Evolutionary conservation across 2,113 vertebrate species (phyloP).

Genomic region (Elaphurus davidianus): DNA sequence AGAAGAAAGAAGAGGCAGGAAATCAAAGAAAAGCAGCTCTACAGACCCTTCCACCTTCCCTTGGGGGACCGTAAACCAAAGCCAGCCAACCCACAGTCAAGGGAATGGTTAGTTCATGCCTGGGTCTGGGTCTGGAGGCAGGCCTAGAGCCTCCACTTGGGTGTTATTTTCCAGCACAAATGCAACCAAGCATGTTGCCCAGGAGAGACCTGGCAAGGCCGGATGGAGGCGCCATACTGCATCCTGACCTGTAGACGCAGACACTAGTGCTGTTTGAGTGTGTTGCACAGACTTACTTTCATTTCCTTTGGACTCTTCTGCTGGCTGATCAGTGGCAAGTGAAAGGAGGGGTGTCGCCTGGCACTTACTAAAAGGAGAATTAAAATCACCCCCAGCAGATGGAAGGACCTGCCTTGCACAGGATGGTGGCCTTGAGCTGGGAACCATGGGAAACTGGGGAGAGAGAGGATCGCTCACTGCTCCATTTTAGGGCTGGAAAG

Average conservation of each 20-base stretch:
- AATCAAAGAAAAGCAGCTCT: conserved; percentile 38
- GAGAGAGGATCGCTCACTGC: not conserved
- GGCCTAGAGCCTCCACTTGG: not conserved
- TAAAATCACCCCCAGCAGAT: not conserved
- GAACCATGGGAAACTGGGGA: not conserved
- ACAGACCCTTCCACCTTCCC: not conserved
- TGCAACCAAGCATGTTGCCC: not conserved
- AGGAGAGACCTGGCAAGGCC: not conserved
- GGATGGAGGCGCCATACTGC: rapidly evolving
- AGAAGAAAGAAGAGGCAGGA: conserved; percentile 22
- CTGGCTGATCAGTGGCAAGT: not conserved
- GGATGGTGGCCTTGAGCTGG: not conserved
- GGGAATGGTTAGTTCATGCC: rapidly evolving
- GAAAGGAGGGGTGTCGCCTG: not conserved
- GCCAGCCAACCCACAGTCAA: not conserved
- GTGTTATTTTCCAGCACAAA: not conserved
- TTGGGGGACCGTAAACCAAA: not conserved
- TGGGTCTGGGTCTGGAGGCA: not conserved
- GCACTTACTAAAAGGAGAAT: not conserved
- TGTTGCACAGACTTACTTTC: not conserved
- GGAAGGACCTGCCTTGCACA: not conserved
- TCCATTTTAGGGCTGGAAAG: not conserved
- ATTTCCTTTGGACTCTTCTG: not conserved
- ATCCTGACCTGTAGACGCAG: not conserved
- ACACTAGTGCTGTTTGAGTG: no score